Conservation (phyloP, 2,888 invertebrate genomes). For the Lissocephala sabroskyi region DNA sequence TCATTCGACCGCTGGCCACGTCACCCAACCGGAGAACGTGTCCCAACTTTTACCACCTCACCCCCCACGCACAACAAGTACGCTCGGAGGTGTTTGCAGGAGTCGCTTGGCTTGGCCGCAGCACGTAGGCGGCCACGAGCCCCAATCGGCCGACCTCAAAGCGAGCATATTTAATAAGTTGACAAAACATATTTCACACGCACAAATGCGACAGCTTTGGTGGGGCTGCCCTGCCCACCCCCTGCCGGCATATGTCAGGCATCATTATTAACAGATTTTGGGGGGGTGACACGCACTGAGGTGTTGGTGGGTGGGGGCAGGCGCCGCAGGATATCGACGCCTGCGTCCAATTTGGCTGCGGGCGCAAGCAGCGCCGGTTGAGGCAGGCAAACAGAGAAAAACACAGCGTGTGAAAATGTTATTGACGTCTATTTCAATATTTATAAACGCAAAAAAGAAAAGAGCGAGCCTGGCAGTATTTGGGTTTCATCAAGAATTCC, state of each 20-base stretch:
- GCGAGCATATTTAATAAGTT: constrained; percentile 63
- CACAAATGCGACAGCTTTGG: constrained; percentile 50
- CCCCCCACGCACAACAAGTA: too few relatives aligned
- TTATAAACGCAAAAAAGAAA: constrained; percentile 41
- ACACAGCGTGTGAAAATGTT: constrained; percentile 50
- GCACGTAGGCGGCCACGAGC: constrained; percentile 32
- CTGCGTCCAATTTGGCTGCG: too few relatives aligned
- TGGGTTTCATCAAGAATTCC: constrained; percentile 20
- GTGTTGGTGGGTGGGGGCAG: too few relatives aligned
- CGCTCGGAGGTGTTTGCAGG: too few relatives aligned
- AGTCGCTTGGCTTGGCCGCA: constrained; percentile 9
- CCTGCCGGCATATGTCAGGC: constrained; percentile 47
- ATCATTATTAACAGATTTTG: constrained; percentile 62
- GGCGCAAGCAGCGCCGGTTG: background rate
- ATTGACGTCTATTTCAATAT: constrained; percentile 64
- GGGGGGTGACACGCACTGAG: constrained; percentile 45
- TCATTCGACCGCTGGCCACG: too few relatives aligned
- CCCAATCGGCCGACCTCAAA: constrained; percentile 15
- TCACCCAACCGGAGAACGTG: too few relatives aligned
- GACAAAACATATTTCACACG: constrained; percentile 64
- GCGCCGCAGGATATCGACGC: too few relatives aligned
- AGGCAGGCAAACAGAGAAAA: background rate
- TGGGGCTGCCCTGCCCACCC: constrained; percentile 31
- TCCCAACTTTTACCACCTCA: too few relatives aligned
- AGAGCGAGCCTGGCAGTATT: too few relatives aligned